These are phyloP conservation scores for Scaptomyza tumidula DNA, from an alignment of 2,888 invertebrate species.

Conservation along the genomic window DNA sequence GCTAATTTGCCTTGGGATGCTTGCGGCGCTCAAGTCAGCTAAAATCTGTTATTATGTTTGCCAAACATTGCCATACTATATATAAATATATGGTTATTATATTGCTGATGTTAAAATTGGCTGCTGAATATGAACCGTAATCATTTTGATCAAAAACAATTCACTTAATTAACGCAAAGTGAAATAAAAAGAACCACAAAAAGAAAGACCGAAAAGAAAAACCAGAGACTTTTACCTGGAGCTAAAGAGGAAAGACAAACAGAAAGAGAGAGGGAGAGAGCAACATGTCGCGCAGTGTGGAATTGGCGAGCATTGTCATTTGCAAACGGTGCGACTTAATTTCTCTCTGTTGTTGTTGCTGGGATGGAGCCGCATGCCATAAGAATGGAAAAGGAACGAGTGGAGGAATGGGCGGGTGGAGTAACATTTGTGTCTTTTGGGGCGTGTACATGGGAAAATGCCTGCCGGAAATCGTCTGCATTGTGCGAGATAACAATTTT, in stretches of 20 bases:
- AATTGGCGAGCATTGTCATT: constrained; percentile 53
- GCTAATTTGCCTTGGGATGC: constrained; percentile 51
- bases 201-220: constrained; percentile 9
- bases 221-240: constrained; percentile 34
- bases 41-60: constrained; percentile 25
- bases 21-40: constrained; percentile 15
- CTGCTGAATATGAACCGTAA: neutral
- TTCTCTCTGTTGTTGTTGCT: constrained; percentile 39
- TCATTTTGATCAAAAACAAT: constrained; percentile 37
- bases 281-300: constrained; percentile 14
- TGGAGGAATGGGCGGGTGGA: neutral
- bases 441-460: constrained; percentile 50
- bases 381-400: neutral
- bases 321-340: constrained; percentile 74
- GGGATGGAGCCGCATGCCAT: constrained; percentile 4
- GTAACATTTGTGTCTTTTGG: constrained; percentile 28
- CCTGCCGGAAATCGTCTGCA: constrained; percentile 79
- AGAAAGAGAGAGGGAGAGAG: neutral
- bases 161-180: constrained; percentile 50
- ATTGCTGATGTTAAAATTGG: constrained; percentile 3
- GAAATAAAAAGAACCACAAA: constrained; percentile 31
- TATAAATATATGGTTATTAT: constrained; percentile 1
- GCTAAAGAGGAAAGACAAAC: constrained; percentile 33
- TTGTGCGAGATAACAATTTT: constrained; percentile 79
- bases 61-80: constrained; percentile 5